Conservation (phyloP, 1,140 invertebrate genomes). For the Zaprionus vittiger region DNA sequence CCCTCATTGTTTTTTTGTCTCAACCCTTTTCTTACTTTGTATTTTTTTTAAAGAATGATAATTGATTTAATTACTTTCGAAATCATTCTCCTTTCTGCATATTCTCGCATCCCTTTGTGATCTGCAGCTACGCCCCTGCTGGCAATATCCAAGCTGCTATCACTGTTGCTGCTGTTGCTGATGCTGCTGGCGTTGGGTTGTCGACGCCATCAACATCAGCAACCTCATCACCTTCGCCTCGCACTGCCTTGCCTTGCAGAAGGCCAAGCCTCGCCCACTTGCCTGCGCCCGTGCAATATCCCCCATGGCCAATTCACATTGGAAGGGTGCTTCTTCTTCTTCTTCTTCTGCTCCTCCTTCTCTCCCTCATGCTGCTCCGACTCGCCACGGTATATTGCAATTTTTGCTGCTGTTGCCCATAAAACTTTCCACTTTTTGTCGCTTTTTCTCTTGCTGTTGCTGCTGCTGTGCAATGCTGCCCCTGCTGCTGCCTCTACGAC, state of each 20-base stretch:
- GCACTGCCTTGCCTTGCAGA: neutral
- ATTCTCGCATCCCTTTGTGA: neutral
- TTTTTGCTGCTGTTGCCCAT: constrained; percentile 80
- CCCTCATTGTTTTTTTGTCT: neutral
- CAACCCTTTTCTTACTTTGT: neutral
- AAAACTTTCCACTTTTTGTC: constrained; percentile 79
- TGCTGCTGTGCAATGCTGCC: constrained; percentile 44
- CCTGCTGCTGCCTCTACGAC: constrained; percentile 28
- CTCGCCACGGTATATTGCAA: constrained; percentile 71
- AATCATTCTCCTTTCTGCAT: neutral
- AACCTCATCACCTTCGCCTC: constrained; percentile 32
- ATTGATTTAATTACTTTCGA: constrained; percentile 8
- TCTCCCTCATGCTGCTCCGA: constrained; percentile 7
- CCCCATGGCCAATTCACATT: constrained; percentile 38
- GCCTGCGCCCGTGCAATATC: constrained; percentile 2
- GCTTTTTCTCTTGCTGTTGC: constrained; percentile 45
- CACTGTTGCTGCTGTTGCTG: neutral
- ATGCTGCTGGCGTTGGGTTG: constrained; percentile 13
- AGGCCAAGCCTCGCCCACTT: neutral
- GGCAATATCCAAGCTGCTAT: constrained; percentile 17
- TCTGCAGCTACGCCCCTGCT: constrained; percentile 25
- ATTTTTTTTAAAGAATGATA: constrained; percentile 24
- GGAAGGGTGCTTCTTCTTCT: neutral
- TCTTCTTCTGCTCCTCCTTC: neutral
- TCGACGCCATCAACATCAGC: constrained; percentile 40